A percentile compares a stretch with the other conserved stretches of the same genome.
These are phyloP conservation scores for Agrotis puta DNA, from an alignment of 2,888 invertebrate species.

Conservation along the genomic window DNA sequence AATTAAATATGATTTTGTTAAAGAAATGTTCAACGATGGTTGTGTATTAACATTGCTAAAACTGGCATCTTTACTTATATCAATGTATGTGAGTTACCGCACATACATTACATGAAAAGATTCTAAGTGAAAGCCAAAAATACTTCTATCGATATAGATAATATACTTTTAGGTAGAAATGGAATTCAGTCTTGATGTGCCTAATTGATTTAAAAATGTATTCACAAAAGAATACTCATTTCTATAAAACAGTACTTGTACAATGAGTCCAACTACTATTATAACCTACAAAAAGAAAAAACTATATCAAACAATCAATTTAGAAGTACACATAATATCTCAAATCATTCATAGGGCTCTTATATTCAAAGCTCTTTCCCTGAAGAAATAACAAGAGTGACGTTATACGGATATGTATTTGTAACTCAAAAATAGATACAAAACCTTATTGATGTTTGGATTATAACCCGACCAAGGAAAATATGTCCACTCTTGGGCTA, in stretches of 20 bases:
- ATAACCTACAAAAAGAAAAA: constrained; percentile 50
- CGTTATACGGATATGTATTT: constrained; percentile 43
- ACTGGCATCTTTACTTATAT: neutral
- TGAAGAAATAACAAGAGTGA: constrained; percentile 28
- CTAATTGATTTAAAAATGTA: neutral
- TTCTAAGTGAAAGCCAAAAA: neutral
- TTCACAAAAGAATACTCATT: neutral
- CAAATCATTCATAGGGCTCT: constrained; percentile 8
- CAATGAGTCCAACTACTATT: constrained; percentile 51
- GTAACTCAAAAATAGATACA: constrained; percentile 62
- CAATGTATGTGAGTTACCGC: neutral
- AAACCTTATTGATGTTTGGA: constrained; percentile 80
- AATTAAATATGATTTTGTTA: neutral
- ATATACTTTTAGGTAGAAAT: neutral
- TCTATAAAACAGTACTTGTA: constrained; percentile 15
- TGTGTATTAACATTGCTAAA: neutral
- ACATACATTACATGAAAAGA: neutral
- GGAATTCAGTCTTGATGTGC: neutral
- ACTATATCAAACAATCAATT: neutral
- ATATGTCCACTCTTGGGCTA: constrained; percentile 19
- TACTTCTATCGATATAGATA: neutral
- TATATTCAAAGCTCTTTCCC: constrained; percentile 13
- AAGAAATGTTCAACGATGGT: neutral
- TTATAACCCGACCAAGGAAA: constrained; percentile 73
- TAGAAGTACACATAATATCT: neutral